phyloP scores from a whole-genome alignment of 2,113 vertebrate genomes.

The Alethe diademata region DNA sequence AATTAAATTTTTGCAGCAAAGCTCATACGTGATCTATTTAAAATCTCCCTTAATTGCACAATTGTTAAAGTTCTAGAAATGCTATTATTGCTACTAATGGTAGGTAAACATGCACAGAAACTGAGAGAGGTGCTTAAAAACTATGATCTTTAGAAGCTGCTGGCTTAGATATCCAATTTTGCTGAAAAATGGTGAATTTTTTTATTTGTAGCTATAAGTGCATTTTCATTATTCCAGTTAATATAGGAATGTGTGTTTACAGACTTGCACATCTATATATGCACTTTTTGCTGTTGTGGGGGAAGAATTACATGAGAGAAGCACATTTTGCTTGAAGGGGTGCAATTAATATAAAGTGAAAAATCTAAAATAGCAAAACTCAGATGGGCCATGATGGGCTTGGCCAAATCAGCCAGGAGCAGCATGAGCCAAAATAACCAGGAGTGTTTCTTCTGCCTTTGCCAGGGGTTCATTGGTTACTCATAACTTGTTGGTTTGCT shows the following conservation, averaged over 20 bases:
- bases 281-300: neutral
- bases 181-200: neutral
- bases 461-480: neutral
- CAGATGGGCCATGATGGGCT: neutral
- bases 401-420: neutral
- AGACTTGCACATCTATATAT: accelerated
- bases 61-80: neutral
- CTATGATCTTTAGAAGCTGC: neutral
- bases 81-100: neutral
- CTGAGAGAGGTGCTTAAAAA: neutral
- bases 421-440: neutral
- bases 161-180: neutral
- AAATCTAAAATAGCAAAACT: neutral
- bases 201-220: neutral
- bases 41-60: neutral
- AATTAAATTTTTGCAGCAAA: neutral
- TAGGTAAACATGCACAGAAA: neutral
- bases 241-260: neutral
- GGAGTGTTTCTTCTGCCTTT: neutral
- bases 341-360: neutral
- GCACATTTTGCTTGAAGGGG: neutral
- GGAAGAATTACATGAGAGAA: neutral
- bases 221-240: neutral
- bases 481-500: neutral
- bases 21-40: accelerated